phyloP scores from a whole-genome alignment of 2,888 invertebrate genomes.

The Eupithecia dodoneata region DNA sequence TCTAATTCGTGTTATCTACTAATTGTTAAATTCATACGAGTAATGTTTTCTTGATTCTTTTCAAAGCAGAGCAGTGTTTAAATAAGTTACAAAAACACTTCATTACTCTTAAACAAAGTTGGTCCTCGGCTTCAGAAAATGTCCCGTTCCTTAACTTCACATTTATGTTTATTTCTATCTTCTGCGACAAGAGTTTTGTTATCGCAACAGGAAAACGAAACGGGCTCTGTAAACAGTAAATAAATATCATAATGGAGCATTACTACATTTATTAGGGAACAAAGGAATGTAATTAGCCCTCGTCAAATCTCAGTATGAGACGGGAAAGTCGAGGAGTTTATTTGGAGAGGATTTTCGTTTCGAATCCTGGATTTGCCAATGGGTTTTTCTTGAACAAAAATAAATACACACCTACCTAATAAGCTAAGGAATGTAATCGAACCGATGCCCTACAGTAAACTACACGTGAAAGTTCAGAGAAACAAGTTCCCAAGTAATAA shows the following conservation, averaged over 20 bases:
- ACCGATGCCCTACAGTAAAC: background rate
- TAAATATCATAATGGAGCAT: slow-evolving; percentile 19
- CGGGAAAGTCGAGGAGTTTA: slow-evolving; percentile 48
- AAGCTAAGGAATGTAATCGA: background rate
- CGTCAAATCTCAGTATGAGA: slow-evolving; percentile 51
- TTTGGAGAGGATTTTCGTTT: slow-evolving; percentile 22
- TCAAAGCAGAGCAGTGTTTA: background rate
- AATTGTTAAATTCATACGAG: background rate
- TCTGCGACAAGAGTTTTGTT: slow-evolving; percentile 4
- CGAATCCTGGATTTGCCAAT: background rate
- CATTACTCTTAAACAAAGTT: background rate
- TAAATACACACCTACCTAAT: background rate
- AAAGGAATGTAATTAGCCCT: slow-evolving; percentile 56
- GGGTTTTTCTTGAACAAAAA: background rate
- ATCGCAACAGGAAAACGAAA: slow-evolving; percentile 13
- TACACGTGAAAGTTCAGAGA: background rate
- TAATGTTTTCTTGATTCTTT: background rate
- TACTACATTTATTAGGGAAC: slow-evolving; percentile 49
- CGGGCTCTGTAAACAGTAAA: slow-evolving; percentile 31
- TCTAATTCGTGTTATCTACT: background rate
- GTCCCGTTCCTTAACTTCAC: slow-evolving; percentile 1
- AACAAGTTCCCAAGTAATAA: slow-evolving; percentile 12
- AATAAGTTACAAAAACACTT: background rate
- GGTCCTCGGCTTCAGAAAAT: background rate
- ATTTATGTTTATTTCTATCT: slow-evolving; percentile 2